These are phyloP conservation scores for Cynoglossus semilaevis DNA, from an alignment of 2,113 vertebrate genomes.

Conservation along the genomic window DNA sequence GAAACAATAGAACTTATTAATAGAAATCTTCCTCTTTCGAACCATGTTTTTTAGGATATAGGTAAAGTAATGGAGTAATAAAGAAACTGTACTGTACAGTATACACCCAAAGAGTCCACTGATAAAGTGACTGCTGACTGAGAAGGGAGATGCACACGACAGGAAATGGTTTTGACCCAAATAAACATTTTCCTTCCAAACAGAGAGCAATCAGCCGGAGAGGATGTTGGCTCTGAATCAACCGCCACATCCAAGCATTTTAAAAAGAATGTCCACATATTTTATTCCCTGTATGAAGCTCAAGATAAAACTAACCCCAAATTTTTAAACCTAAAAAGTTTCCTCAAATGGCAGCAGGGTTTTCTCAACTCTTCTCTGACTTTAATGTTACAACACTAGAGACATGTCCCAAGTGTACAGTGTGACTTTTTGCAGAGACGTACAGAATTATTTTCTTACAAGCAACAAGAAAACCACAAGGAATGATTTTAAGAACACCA, in stretches of 20 bases:
- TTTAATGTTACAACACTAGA: too few relatives aligned
- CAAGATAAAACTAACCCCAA: constrained; percentile 39
- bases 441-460: too few relatives aligned
- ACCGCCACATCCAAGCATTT: constrained; percentile 58
- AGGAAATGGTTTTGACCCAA: constrained; percentile 71
- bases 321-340: too few relatives aligned
- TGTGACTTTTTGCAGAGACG: too few relatives aligned
- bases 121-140: constrained; percentile 3
- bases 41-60: too few relatives aligned
- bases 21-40: too few relatives aligned
- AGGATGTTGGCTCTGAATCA: constrained; percentile 56
- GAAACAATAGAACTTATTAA: too few relatives aligned
- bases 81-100: background rate
- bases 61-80: background rate
- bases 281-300: constrained; percentile 25
- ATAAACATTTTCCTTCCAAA: constrained; percentile 67
- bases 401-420: too few relatives aligned
- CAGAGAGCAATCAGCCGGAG: constrained; percentile 53
- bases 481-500: constrained; percentile 29
- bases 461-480: constrained; percentile 37
- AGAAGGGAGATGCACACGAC: constrained; percentile 33
- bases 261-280: constrained; percentile 44
- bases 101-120: too few relatives aligned
- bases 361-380: constrained; percentile 9
- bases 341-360: too few relatives aligned